A percentile compares a stretch with the other conserved stretches of the same genome.
These are phyloP conservation scores for Pseudomyrmex pallidus DNA, from an alignment of 1,140 invertebrate species.

Conservation along the genomic window DNA sequence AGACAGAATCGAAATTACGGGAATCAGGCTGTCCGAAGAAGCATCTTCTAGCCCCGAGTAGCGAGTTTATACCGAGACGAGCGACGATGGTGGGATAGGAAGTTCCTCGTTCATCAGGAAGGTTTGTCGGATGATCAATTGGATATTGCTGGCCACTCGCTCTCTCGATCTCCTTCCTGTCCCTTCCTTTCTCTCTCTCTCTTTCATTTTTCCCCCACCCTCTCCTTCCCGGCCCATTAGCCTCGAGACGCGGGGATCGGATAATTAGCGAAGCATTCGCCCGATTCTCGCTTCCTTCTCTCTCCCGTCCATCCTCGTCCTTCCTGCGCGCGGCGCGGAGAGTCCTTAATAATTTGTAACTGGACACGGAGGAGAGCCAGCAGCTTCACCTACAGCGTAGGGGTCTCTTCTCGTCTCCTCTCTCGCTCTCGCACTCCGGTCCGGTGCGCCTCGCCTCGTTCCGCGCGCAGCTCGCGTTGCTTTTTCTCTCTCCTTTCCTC, in stretches of 20 bases:
- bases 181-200: neutral
- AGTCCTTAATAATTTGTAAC: conserved; percentile 86
- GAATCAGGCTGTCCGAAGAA: neutral
- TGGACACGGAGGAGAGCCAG: conserved; percentile 83
- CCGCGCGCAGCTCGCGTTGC: neutral
- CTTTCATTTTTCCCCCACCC: conserved; percentile 25
- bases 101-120: conserved; percentile 79
- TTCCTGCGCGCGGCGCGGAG: conserved; percentile 63
- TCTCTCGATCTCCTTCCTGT: conserved; percentile 35
- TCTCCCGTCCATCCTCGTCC: conserved; percentile 61
- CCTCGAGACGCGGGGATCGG: conserved; percentile 80
- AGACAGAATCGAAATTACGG: conserved; percentile 30
- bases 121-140: conserved; percentile 82
- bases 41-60: conserved; percentile 32
- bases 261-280: conserved; percentile 82
- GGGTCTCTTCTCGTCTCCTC: conserved; percentile 14
- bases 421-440: conserved; percentile 24
- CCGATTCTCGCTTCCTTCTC: conserved; percentile 76
- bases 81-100: conserved; percentile 69
- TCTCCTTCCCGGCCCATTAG: conserved; percentile 77
- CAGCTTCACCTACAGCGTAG: conserved; percentile 85
- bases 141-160: conserved; percentile 79
- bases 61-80: conserved; percentile 58
- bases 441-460: conserved; percentile 15
- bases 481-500: neutral